Conservation (phyloP, 1,140 invertebrate genomes). For the Eriocheir sinensis region DNA sequence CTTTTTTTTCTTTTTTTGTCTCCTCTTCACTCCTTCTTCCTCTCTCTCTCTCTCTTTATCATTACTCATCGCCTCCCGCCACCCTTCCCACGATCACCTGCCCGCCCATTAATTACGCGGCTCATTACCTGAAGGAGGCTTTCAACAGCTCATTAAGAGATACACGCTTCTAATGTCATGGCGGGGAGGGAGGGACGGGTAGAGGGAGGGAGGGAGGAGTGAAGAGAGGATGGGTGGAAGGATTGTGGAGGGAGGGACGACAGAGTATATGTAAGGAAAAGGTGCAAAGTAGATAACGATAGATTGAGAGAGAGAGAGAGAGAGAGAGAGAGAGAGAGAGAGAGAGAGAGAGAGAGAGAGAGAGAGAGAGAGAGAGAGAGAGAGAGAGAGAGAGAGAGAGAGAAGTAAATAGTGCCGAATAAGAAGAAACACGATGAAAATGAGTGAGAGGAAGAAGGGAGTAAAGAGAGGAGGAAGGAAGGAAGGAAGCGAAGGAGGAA, state of each 20-base stretch:
- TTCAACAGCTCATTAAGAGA: not conserved
- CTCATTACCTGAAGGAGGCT: not conserved
- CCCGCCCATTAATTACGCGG: not conserved
- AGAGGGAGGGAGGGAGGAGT: too few relatives aligned
- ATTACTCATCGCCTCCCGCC: too few relatives aligned
- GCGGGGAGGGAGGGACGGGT: not conserved
- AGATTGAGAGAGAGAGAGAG: constrained; percentile 11
- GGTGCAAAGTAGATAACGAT: not conserved
- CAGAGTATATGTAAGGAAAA: too few relatives aligned
- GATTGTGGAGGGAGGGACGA: too few relatives aligned
- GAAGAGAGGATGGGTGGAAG: too few relatives aligned
- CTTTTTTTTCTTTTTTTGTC: not conserved
- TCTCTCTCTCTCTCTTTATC: not conserved
- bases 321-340: constrained; percentile 22
- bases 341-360: not conserved
- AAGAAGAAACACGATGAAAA: not conserved
- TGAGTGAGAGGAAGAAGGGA: not conserved
- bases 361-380: not conserved
- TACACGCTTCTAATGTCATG: not conserved
- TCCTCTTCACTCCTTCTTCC: not conserved
- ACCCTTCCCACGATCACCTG: not conserved
- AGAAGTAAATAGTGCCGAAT: not conserved
- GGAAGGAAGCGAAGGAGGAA: not conserved
- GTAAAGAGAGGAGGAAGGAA: not conserved
- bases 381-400: not conserved